A percentile compares a stretch with the other conserved stretches of the same genome.
phyloP scores from a whole-genome alignment of 2,113 vertebrate genomes.

The Pelecanoides urinatrix region DNA sequence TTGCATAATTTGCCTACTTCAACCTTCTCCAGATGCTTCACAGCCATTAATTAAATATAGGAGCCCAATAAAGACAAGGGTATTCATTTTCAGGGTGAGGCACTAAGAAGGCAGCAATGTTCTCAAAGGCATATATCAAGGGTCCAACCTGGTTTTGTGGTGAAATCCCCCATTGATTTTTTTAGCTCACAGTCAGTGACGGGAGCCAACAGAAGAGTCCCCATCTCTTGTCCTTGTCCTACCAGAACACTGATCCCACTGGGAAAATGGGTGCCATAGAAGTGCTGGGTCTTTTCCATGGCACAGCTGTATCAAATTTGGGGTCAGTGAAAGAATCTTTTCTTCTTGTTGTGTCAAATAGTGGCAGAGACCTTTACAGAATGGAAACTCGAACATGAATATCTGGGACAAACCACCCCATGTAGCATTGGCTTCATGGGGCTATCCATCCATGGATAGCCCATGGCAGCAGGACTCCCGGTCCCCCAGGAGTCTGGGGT shows the following conservation, averaged over 20 bases:
- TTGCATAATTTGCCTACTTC: constrained; percentile 27
- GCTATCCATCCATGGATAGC: background rate
- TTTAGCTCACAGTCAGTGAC: background rate
- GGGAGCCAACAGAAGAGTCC: background rate
- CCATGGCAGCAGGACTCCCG: background rate
- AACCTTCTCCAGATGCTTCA: constrained; percentile 26
- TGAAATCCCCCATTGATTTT: background rate
- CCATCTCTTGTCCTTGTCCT: background rate
- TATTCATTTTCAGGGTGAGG: constrained; percentile 33
- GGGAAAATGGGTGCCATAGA: background rate
- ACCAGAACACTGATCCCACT: background rate
- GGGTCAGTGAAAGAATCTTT: background rate
- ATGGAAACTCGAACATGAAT: background rate
- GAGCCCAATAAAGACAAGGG: background rate
- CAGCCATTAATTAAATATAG: constrained; percentile 36
- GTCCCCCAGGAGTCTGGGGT: background rate
- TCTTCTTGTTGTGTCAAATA: background rate
- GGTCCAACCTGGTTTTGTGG: background rate
- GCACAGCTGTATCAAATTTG: background rate
- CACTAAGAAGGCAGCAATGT: background rate
- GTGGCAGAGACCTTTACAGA: background rate
- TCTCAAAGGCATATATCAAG: background rate
- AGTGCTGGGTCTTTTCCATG: background rate
- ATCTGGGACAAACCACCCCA: background rate
- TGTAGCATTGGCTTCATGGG: background rate